Percentiles rank a stretch among this genome's conserved stretches.
Conservation (phyloP, 2,797 vertebrate species). For the Rhinoraja longicauda region DNA sequence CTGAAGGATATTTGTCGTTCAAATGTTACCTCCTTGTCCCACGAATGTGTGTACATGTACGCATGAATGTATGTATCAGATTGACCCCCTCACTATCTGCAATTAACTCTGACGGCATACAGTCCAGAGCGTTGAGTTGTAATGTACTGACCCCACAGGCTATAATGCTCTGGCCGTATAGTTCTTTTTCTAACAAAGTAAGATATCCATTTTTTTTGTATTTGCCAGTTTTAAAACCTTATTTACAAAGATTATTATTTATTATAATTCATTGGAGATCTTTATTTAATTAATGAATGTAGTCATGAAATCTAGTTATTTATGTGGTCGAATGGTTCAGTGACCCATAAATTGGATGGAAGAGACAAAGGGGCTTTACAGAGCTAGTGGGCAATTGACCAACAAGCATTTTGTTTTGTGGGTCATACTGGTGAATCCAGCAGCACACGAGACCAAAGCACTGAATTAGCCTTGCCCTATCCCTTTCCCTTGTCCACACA, state of each 20-base stretch:
- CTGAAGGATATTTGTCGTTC: background rate
- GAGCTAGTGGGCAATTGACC: no score
- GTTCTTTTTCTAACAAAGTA: constrained; percentile 22
- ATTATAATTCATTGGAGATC: background rate
- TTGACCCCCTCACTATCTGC: background rate
- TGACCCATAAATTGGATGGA: no score
- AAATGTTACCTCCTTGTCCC: background rate
- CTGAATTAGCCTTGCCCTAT: no score
- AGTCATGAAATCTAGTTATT: background rate
- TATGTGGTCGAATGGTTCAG: background rate
- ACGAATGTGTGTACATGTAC: background rate
- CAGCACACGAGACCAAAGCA: no score
- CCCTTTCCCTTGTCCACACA: no score
- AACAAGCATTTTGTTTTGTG: no score
- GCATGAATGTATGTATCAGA: background rate
- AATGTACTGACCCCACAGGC: background rate
- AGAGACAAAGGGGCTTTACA: no score
- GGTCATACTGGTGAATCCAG: no score
- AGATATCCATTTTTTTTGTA: background rate
- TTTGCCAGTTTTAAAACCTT: background rate
- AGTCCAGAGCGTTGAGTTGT: constrained; percentile 27
- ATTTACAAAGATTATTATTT: background rate
- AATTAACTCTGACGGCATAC: background rate
- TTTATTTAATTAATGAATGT: background rate
- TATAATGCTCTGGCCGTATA: background rate